phyloP scores from a whole-genome alignment of 2,888 invertebrate genomes.

The Agonum fuliginosum region DNA sequence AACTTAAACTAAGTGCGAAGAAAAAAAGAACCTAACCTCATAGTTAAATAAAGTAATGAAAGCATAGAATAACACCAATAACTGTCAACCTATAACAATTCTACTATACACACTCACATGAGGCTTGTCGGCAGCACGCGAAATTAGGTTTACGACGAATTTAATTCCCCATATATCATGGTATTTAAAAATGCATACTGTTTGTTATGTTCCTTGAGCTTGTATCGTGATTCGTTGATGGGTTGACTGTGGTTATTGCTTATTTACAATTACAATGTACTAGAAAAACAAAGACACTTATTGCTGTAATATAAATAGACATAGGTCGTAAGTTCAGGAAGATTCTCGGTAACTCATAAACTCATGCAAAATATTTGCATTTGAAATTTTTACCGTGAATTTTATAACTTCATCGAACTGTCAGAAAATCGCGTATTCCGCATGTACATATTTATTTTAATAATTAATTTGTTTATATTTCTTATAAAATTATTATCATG shows the following conservation, averaged over 20 bases:
- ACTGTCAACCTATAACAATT: no score
- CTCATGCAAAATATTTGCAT: not conserved
- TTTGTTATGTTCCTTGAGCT: not conserved
- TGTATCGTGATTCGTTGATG: slow-evolving; percentile 18
- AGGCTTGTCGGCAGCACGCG: slow-evolving; percentile 23
- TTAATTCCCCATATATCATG: slow-evolving; percentile 36
- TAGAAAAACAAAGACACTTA: not conserved
- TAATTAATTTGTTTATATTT: no score
- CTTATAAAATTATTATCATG: no score
- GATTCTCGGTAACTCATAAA: not conserved
- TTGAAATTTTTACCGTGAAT: not conserved
- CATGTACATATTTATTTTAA: no score
- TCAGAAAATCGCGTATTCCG: no score
- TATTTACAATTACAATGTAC: not conserved
- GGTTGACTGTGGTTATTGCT: not conserved
- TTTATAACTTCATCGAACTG: no score
- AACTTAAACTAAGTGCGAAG: no score
- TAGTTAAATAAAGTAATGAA: no score
- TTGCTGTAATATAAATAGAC: not conserved
- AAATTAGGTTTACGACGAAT: slow-evolving; percentile 41
- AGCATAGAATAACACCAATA: no score
- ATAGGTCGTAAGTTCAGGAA: not conserved
- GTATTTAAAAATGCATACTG: not conserved
- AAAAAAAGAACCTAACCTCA: no score
- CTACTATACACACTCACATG: no score